These are phyloP conservation scores for Ophthalmolycus amberensis DNA, from an alignment of 2,113 vertebrate genomes.

Conservation along the genomic window DNA sequence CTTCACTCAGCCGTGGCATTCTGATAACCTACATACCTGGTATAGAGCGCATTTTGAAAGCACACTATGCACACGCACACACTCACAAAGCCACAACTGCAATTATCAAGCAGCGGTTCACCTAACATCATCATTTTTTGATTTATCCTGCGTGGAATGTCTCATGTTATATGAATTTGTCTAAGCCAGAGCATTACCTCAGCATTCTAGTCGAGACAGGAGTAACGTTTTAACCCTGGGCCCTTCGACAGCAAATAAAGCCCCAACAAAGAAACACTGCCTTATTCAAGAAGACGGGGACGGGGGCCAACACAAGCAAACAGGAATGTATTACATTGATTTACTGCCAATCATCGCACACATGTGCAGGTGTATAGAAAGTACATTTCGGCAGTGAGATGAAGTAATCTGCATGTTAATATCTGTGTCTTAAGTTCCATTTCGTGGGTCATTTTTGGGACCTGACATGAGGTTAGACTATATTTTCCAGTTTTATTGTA, in stretches of 20 bases:
- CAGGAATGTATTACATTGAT: constrained; percentile 76
- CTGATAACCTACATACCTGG: constrained; percentile 57
- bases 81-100: constrained; percentile 56
- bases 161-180: constrained; percentile 69
- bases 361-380: constrained; percentile 80
- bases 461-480: constrained; percentile 59
- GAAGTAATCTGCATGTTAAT: constrained; percentile 72
- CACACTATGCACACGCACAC: constrained; percentile 1
- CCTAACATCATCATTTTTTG: constrained; percentile 68
- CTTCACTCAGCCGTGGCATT: constrained; percentile 49
- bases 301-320: constrained; percentile 80
- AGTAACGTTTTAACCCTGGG: constrained; percentile 77
- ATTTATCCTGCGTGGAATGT: constrained; percentile 75
- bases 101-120: constrained; percentile 68
- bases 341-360: constrained; percentile 81
- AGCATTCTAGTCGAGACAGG: constrained; percentile 77
- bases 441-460: constrained; percentile 67
- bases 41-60: constrained; percentile 35
- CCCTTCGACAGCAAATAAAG: constrained; percentile 60
- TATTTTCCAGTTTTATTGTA: constrained; percentile 77
- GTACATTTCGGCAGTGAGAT: constrained; percentile 72
- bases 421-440: constrained; percentile 63
- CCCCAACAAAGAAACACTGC: constrained; percentile 75
- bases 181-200: constrained; percentile 77
- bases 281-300: constrained; percentile 75